phyloP scores from a whole-genome alignment of 2,888 invertebrate species.

The Candidula unifasciata region DNA sequence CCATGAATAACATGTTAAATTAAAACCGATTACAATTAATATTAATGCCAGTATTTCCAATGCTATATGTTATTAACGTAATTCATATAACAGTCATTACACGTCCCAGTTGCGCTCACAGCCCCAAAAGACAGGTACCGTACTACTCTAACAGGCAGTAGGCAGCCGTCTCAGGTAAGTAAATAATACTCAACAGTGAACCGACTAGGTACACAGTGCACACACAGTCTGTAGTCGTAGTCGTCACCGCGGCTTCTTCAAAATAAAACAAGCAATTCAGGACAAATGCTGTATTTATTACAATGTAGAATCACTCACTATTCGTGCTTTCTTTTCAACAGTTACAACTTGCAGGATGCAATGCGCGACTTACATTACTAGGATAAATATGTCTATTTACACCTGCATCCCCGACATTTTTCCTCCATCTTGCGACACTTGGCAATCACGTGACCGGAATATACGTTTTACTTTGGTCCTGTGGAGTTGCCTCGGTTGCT shows the following conservation, averaged over 20 bases:
- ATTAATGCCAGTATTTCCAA: too few relatives aligned
- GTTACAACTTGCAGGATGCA: not conserved
- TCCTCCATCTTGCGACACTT: conserved; percentile 57
- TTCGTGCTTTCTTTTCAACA: not conserved
- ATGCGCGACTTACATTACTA: conserved; percentile 8
- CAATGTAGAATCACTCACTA: not conserved
- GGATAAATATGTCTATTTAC: conserved; percentile 29
- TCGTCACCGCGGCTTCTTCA: not conserved
- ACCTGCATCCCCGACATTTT: conserved; percentile 3
- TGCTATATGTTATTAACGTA: too few relatives aligned
- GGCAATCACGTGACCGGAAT: conserved; percentile 58
- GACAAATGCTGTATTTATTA: not conserved
- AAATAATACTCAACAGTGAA: too few relatives aligned
- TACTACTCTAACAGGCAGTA: too few relatives aligned
- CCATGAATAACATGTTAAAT: too few relatives aligned
- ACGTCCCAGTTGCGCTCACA: too few relatives aligned
- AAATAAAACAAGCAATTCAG: not conserved
- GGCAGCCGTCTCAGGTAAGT: too few relatives aligned
- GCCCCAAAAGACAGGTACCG: too few relatives aligned
- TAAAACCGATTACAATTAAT: too few relatives aligned
- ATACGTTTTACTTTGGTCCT: not conserved
- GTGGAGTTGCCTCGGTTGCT: not conserved
- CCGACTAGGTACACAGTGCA: too few relatives aligned
- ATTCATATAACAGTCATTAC: too few relatives aligned
- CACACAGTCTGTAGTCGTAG: too few relatives aligned